These are phyloP conservation scores for Harpagus bidentatus DNA, from an alignment of 2,113 vertebrate species.

Conservation along the genomic window DNA sequence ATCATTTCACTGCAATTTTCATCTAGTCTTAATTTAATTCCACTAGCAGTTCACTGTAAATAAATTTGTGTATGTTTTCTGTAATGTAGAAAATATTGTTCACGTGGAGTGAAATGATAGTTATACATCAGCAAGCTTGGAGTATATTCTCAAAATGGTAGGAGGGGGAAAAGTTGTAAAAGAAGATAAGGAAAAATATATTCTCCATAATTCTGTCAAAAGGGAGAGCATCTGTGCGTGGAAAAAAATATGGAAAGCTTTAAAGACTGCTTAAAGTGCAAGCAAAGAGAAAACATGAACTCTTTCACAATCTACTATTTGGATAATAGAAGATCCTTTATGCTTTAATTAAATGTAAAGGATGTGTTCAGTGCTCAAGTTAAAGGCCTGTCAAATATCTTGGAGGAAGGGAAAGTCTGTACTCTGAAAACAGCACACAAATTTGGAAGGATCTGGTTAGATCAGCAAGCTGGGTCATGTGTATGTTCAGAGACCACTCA, in stretches of 20 bases:
- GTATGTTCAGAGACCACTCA: not conserved
- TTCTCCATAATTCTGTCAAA: constrained; percentile 36
- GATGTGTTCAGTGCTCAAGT: constrained; percentile 10
- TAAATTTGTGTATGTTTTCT: not conserved
- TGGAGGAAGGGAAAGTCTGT: not conserved
- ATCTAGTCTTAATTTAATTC: not conserved
- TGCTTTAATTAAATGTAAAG: constrained; percentile 61
- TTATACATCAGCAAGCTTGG: not conserved
- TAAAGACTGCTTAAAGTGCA: not conserved
- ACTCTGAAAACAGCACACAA: constrained; percentile 15
- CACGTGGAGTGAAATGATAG: not conserved
- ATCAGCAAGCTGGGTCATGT: not conserved
- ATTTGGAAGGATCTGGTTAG: constrained; percentile 22
- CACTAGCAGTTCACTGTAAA: not conserved
- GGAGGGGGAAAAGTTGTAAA: not conserved
- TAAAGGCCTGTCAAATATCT: constrained; percentile 11
- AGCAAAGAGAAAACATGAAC: not conserved
- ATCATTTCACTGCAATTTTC: not conserved
- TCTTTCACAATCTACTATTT: not conserved
- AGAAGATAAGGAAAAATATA: constrained; percentile 7
- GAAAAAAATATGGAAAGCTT: not conserved
- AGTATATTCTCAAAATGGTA: not conserved
- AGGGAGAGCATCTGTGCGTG: not conserved
- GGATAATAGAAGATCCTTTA: not conserved
- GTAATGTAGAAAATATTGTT: not conserved